These are phyloP conservation scores for Synanceia verrucosa DNA, from an alignment of 2,797 vertebrate species.

Conservation along the genomic window DNA sequence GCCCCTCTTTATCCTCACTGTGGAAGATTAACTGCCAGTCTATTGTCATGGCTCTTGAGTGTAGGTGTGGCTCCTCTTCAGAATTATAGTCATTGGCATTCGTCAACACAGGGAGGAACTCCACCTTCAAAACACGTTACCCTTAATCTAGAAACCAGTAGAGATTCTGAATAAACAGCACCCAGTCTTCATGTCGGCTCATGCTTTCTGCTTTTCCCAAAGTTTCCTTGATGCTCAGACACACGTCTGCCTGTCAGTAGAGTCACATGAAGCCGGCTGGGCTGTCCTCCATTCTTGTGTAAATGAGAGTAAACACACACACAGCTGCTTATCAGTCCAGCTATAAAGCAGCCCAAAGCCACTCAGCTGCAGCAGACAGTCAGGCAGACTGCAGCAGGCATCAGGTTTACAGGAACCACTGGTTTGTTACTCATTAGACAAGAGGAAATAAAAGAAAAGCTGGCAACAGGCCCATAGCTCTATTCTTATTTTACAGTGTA, in stretches of 20 bases:
- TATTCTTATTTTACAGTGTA: not conserved
- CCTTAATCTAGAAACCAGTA: not conserved
- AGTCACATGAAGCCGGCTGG: not conserved
- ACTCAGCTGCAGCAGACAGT: not conserved
- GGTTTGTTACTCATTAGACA: not conserved
- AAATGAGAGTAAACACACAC: not conserved
- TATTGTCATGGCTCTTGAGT: constrained; percentile 39
- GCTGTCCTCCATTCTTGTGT: not conserved
- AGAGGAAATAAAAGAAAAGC: not conserved
- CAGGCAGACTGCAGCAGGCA: not conserved
- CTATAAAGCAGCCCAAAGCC: not conserved
- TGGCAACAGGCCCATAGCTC: not conserved
- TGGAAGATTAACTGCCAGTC: constrained; percentile 33
- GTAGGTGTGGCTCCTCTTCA: constrained; percentile 50
- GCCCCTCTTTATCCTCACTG: constrained; percentile 27
- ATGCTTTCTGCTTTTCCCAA: not conserved
- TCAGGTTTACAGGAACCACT: not conserved
- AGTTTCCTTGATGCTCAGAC: constrained; percentile 3
- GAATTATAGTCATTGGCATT: constrained; percentile 56
- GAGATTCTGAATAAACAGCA: not conserved
- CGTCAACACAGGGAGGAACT: constrained; percentile 38
- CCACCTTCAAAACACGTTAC: not conserved
- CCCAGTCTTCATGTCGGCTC: not conserved
- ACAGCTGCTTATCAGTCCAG: constrained; percentile 2
- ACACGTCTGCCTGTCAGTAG: not conserved